Percentiles rank a stretch among this genome's conserved stretches.
Conservation (phyloP, 2,888 invertebrate genomes). For the Aethes cnicana region DNA sequence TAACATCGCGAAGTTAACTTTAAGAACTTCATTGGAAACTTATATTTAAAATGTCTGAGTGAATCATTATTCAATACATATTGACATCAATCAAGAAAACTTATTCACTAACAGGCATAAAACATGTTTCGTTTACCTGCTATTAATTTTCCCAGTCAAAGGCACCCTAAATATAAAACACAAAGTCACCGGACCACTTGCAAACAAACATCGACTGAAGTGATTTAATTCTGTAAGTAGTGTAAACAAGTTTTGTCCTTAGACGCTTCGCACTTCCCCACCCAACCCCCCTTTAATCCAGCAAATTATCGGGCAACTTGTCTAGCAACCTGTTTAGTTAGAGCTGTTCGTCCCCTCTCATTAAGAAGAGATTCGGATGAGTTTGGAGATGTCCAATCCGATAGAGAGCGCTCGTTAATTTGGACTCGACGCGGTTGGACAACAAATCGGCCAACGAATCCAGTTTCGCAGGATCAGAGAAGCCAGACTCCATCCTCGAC, state of each 20-base stretch:
- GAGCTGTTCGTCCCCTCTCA: slow-evolving; percentile 42
- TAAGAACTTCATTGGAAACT: neutral
- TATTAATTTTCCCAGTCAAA: too few species aligned
- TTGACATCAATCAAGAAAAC: slow-evolving; percentile 2
- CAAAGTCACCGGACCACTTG: slow-evolving; percentile 49
- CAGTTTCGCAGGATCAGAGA: slow-evolving; percentile 45
- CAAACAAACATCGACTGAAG: slow-evolving; percentile 58
- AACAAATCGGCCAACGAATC: slow-evolving; percentile 48
- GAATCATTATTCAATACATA: neutral
- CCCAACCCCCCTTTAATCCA: slow-evolving; percentile 45
- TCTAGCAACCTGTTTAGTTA: slow-evolving; percentile 44
- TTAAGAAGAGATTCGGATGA: slow-evolving; percentile 36
- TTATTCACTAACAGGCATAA: too few species aligned
- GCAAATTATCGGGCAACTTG: slow-evolving; percentile 54
- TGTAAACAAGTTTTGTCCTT: slow-evolving; percentile 74
- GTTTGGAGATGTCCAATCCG: slow-evolving; percentile 43
- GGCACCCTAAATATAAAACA: slow-evolving; percentile 36
- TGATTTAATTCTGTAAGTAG: slow-evolving; percentile 76
- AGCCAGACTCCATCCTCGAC: slow-evolving; percentile 57
- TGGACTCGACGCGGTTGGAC: slow-evolving; percentile 31
- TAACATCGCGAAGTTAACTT: neutral
- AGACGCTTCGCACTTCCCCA: slow-evolving; percentile 50
- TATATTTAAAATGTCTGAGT: too few species aligned
- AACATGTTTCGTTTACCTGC: too few species aligned
- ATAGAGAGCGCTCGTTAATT: slow-evolving; percentile 53